phyloP scores from a whole-genome alignment of 2,113 vertebrate species.

The Nanorana parkeri region DNA sequence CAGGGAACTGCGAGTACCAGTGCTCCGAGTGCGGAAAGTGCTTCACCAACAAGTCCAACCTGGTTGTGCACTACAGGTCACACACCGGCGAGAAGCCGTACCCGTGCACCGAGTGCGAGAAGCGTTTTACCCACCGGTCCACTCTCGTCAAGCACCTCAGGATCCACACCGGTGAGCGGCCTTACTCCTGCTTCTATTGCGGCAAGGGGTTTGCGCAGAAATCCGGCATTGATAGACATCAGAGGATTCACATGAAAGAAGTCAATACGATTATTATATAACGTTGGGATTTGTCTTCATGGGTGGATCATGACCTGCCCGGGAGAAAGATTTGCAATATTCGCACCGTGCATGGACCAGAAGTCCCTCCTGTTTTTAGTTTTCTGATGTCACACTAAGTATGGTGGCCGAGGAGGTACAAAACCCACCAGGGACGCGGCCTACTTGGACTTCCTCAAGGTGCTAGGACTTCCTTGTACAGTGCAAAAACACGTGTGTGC shows the following conservation, averaged over 20 bases:
- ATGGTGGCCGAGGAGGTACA: too few relatives aligned
- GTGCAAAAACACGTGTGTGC: too few relatives aligned
- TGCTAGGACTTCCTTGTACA: too few relatives aligned
- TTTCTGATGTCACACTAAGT: too few relatives aligned
- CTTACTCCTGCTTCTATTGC: background rate
- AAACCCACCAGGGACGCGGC: too few relatives aligned
- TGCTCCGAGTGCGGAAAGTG: conserved; percentile 25
- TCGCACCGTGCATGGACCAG: too few relatives aligned
- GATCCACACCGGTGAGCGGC: conserved; percentile 4
- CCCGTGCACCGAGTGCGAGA: conserved; percentile 49
- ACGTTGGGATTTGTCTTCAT: too few relatives aligned
- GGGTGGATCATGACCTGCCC: too few relatives aligned
- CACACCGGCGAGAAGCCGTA: conserved; percentile 45
- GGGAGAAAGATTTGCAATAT: too few relatives aligned
- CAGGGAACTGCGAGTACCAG: conserved; percentile 67
- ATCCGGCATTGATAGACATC: conserved; percentile 67
- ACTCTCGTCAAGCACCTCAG: conserved; percentile 50
- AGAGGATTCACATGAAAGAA: conserved; percentile 61
- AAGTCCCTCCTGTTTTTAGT: too few relatives aligned
- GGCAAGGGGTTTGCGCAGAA: conserved; percentile 46
- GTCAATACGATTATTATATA: too few relatives aligned
- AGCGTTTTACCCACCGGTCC: conserved; percentile 33
- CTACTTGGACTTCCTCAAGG: too few relatives aligned
- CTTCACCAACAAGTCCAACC: conserved; percentile 40
- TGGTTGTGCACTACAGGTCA: conserved; percentile 48